Conservation (phyloP, 2,888 invertebrate genomes). For the Cyclophora punctaria region DNA sequence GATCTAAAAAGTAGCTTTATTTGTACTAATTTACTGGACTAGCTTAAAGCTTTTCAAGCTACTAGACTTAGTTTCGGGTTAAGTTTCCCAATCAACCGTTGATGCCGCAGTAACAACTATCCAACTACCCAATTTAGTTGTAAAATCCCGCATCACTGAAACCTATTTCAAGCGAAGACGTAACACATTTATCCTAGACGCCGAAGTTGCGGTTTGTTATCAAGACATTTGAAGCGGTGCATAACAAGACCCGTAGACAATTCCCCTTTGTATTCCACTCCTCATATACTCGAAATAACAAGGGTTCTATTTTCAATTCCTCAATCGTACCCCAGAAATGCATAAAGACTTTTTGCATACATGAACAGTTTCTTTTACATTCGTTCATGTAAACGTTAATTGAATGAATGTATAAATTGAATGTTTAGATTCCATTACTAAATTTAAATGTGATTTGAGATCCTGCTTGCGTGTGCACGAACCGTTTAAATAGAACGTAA, state of each 20-base stretch:
- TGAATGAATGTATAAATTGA: slow-evolving; percentile 27
- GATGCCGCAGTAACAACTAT: too few species aligned
- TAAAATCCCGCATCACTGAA: background rate
- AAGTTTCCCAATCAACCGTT: too few species aligned
- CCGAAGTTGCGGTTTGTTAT: slow-evolving; percentile 58
- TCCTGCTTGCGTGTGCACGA: slow-evolving; percentile 4
- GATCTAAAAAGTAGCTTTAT: too few species aligned
- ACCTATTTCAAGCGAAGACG: background rate
- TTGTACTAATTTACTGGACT: too few species aligned
- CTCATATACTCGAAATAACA: slow-evolving; percentile 69
- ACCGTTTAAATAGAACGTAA: background rate
- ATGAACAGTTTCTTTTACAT: slow-evolving; percentile 40
- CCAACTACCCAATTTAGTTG: background rate
- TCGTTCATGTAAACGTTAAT: slow-evolving; percentile 25
- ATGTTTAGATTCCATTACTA: slow-evolving; percentile 21
- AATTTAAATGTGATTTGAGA: slow-evolving; percentile 13
- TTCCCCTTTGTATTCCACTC: slow-evolving; percentile 66
- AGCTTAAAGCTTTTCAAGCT: too few species aligned
- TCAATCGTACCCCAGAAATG: slow-evolving; percentile 52
- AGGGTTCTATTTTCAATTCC: slow-evolving; percentile 72
- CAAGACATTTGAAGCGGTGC: slow-evolving; percentile 58
- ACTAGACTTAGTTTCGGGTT: too few species aligned
- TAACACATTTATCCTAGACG: slow-evolving; percentile 3
- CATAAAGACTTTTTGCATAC: slow-evolving; percentile 52
- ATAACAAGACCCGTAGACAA: slow-evolving; percentile 67